Evolutionary conservation across 2,797 vertebrate species (phyloP).

Genomic region (Enoplosus armatus): DNA sequence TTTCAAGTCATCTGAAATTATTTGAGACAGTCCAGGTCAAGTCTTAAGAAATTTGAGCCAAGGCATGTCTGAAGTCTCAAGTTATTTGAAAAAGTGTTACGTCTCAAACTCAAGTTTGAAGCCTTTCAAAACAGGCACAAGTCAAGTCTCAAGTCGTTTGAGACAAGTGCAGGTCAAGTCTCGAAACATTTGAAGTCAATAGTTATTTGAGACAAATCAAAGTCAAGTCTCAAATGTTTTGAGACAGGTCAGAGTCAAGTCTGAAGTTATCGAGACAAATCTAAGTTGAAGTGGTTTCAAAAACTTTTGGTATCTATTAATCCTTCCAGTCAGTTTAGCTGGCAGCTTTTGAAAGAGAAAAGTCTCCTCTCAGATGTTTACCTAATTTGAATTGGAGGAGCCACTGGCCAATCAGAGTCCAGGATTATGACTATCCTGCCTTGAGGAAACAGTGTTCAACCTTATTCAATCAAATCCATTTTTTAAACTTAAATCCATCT

Average conservation of each 20-base stretch:
- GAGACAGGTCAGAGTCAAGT: background rate
- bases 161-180: background rate
- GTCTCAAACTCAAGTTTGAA: background rate
- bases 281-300: no score
- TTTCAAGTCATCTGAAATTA: background rate
- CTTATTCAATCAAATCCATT: background rate
- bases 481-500: background rate
- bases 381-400: constrained; percentile 21
- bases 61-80: background rate
- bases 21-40: background rate
- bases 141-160: background rate
- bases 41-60: background rate
- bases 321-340: background rate
- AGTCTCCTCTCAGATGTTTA: constrained; percentile 6
- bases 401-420: constrained; percentile 15
- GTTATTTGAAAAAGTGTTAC: background rate
- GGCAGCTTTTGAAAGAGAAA: background rate
- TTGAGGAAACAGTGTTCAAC: background rate
- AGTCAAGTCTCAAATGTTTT: background rate
- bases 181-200: no score
- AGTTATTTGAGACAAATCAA: no score
- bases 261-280: no score
- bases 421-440: constrained; percentile 25
- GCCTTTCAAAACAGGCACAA: background rate
- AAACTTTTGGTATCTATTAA: background rate